Base-by-base conservation (phyloP, 2,797 vertebrate genomes). In the Fundulus diaphanus region DNA sequence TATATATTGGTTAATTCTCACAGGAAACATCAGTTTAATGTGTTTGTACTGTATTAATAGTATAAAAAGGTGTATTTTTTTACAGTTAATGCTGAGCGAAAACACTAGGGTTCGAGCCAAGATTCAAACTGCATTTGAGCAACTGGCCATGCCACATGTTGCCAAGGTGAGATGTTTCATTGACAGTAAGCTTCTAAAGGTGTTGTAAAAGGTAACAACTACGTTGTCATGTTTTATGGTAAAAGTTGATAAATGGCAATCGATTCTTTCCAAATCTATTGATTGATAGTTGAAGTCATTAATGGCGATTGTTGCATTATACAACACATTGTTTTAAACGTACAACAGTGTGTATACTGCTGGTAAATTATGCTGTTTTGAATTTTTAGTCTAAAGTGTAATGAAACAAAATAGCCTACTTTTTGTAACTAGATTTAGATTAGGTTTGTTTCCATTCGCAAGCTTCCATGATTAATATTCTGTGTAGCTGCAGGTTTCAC, bases 91-190 rank as follows among this genome's bases (percentile, higher is more conserved):
- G 92, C 71, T 99, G 77, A 89, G 90, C 77, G 97, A 99, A 85
- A 98, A 98, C 89, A 94, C 89, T 81, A 94, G 96, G 90, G 95
- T 99, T 54, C 95, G 96, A 74, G 91, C 93, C 8, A 99, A 98
- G 93, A 97, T 98, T 88, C 95, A 94, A 65, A 78, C 83, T 8
- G 92, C 88, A 59, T 91, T 97, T 84, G 94, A 96, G 72, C 95
- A 93, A 27, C 87, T 99, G 57, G 92, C 97, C 80, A 90, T 72
- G 52, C 96, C 96, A 2, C 93, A 95, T 80, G 89, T 98, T 77
- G 92, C 95, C 0, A 96, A 94, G 89, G 93, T 94, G 83, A 91
- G 82, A 52, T 46, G n/a, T 61, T 68, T 46, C 3, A 29, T 33
- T 54, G 18, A 67, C 1, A 24, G 15, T 27, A 3, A 18, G 35